Evolutionary conservation across 2,113 vertebrate genomes (phyloP), one percentile per base, ranked within the genome.

Genomic region (Marmota flaviventris): DNA sequence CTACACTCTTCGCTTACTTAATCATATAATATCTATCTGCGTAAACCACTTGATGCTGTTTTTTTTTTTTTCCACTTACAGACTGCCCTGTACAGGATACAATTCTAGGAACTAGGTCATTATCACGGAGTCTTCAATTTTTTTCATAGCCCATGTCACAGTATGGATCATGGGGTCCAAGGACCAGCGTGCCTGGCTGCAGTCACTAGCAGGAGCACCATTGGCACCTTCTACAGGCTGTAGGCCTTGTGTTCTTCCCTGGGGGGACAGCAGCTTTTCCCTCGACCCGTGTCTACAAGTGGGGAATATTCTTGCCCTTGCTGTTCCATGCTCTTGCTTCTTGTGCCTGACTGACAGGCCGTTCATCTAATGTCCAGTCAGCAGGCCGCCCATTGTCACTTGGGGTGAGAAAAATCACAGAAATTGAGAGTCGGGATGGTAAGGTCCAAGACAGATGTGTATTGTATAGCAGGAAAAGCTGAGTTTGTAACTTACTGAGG

Each of bases 331-430:
- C 34, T 37, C 51, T 79, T 18, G 8, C n/a, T n/a, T 73, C 53
- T 34, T 72, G 58, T 48, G 29, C 24, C 45, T 69, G 3, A 45
- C n/a, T 51, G 25, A 51, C 24, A 89, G n/a, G 45, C 45, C 5
- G 1, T 48, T 48, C 9, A 10, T 69, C 58, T 42, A 11, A n/a
- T n/a, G 37, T 22, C 27, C 53, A 48, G 8, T 4, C 45, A 48
- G 42, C 11, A 13, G 1, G 0, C 1, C 4, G 16, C 4, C 2
- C 37, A 18, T 8, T 11, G 24, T 85, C 65, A 8, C 39, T 45
- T 8, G 2, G 25, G 39, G 37, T 53, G 42, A 65, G 65, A 56
- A 65, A 29, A 65, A 51, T 13, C 48, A 51, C 48, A 51, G 48
- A 51, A 11, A 51, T 51, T 51, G 48, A 51, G 48, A 51, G 48